Conservation (phyloP, 2,888 invertebrate genomes). For the Tetranychus truncatus region DNA sequence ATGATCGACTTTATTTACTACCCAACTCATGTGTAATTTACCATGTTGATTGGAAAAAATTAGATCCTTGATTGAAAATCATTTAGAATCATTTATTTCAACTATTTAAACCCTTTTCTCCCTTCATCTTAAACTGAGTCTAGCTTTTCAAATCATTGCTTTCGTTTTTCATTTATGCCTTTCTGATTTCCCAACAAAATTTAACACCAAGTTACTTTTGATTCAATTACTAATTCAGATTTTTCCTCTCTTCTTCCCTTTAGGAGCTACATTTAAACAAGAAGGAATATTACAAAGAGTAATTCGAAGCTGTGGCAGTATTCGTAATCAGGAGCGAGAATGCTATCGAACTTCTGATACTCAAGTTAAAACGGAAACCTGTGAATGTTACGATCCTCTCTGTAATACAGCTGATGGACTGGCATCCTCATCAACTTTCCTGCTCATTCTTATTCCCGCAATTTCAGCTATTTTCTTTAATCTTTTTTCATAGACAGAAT, state of each 20-base stretch:
- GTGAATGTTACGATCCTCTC: background rate
- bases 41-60: background rate
- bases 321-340: background rate
- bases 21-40: background rate
- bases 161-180: too few species aligned
- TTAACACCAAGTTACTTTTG: background rate
- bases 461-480: background rate
- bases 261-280: background rate
- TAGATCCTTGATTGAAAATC: background rate
- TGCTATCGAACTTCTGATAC: background rate
- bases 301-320: background rate
- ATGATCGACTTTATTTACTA: too few species aligned
- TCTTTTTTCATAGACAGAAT: background rate
- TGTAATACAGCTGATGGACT: background rate
- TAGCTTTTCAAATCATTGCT: too few species aligned
- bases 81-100: background rate
- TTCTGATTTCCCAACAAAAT: too few species aligned
- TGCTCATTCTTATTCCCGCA: background rate
- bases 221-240: background rate
- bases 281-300: background rate
- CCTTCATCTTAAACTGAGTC: too few species aligned
- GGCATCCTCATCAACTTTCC: background rate
- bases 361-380: background rate
- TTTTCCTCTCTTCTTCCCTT: background rate
- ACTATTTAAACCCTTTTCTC: too few species aligned